phyloP scores from a whole-genome alignment of 2,888 invertebrate species.

The Epinotia ramella region DNA sequence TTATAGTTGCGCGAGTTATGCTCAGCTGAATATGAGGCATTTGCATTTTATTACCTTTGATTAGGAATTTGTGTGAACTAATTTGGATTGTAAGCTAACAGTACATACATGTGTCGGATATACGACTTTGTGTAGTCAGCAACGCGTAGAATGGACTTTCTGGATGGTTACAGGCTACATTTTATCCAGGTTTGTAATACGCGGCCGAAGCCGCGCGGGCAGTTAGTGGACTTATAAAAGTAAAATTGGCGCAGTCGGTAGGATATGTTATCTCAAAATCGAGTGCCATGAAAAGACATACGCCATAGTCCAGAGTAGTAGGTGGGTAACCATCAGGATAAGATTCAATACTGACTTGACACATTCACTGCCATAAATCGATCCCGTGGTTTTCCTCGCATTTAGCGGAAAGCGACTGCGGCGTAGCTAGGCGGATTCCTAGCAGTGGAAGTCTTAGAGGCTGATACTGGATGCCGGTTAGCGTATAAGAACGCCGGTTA shows the following conservation, averaged over 20 bases:
- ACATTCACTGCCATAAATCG: no score
- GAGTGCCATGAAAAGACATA: background rate
- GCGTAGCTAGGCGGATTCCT: no score
- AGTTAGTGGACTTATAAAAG: background rate
- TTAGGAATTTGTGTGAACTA: constrained; percentile 27
- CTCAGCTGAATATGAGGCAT: constrained; percentile 34
- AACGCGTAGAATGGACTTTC: background rate
- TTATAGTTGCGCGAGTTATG: constrained; percentile 31
- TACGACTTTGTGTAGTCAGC: background rate
- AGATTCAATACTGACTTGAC: background rate
- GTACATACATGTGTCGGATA: background rate
- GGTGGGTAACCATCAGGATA: no score
- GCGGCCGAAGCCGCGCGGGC: no score
- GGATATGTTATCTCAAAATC: background rate
- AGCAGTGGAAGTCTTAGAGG: no score
- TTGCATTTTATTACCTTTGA: constrained; percentile 35
- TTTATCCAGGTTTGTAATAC: no score
- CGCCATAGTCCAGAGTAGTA: background rate
- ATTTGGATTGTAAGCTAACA: constrained; percentile 12
- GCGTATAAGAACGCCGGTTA: no score
- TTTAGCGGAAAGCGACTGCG: no score
- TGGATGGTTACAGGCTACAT: no score
- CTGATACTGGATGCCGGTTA: no score
- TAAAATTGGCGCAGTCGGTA: background rate
- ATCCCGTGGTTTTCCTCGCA: no score